Evolutionary conservation across 2,888 invertebrate species (phyloP), one percentile per base, ranked within the genome.

Genomic region (Axea sp.): DNA sequence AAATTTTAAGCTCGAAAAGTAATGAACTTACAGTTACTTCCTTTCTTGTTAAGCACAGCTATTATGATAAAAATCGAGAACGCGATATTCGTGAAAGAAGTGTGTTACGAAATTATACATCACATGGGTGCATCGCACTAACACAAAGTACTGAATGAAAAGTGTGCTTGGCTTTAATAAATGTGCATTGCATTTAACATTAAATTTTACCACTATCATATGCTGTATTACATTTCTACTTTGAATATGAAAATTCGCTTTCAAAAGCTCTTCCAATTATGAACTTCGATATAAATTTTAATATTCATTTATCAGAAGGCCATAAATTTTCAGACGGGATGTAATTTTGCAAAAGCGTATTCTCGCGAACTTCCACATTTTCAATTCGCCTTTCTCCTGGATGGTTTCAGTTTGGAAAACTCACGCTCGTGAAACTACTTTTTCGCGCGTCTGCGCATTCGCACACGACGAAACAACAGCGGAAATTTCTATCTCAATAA

Each of bases 1-100:
- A 39, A 26, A 57, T 67, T 65, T 9, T 31, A 15, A 12, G n/a
- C n/a, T n/a, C n/a, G n/a, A 37, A 30, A 30, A 30, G n/a, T 65
- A 65, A 62, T 31, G 39, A 62, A 62, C 31, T 62, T 62, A 65
- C 45, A 31, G 24, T 51, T 37, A 37, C 60, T n/a, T 14, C 30
- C 2, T 49, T 47, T 30, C 24, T 28, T 17, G 17, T 43, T 24
- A 28, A 28, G 22, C 14, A 7, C 11, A 28, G 22, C n/a, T 14
- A 14, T 19, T 19, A 19, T 19, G 19, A 19, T 19, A 19, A 3
- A 19, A 19, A n/a, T n/a, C n/a, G n/a, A 19, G 4, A 26, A 15
- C 9, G 12, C 3, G 9, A 35, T 28, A 17, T 14, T 45, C 26
- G 35, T 7, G 26, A 47, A 47, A 47, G 35, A 51, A 12, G n/a